A percentile compares a stretch with the other conserved stretches of the same genome.
These are phyloP conservation scores for Aythya baeri DNA, from an alignment of 2,113 vertebrate species.

Conservation along the genomic window DNA sequence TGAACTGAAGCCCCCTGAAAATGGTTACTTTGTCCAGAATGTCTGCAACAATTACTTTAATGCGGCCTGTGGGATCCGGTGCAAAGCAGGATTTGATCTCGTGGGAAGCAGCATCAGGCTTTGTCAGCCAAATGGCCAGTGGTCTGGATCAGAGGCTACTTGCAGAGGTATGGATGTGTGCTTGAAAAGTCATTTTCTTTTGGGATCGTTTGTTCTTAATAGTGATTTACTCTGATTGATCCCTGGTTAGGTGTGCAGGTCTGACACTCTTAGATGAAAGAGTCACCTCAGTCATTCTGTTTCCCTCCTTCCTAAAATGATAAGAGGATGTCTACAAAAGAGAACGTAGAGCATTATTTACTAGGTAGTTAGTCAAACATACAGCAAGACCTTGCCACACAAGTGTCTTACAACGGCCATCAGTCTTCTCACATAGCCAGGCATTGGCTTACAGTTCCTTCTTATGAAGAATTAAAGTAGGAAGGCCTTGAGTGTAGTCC, in stretches of 20 bases:
- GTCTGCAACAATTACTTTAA: constrained; percentile 94
- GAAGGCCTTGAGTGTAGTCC: neutral
- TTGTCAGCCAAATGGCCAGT: constrained; percentile 89
- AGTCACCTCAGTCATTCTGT: neutral
- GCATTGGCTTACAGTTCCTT: neutral
- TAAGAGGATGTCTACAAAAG: neutral
- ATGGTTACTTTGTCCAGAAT: constrained; percentile 94
- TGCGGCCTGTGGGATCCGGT: constrained; percentile 92
- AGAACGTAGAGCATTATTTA: neutral
- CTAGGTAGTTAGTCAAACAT: neutral
- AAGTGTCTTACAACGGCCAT: neutral
- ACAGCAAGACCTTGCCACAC: neutral
- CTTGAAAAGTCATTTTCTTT: neutral
- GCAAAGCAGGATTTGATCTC: constrained; percentile 89
- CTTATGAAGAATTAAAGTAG: neutral
- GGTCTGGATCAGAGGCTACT: constrained; percentile 87
- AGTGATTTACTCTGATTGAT: neutral
- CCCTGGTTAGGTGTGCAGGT: neutral
- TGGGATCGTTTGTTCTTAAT: neutral
- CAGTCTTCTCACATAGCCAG: neutral
- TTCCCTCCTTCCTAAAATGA: neutral
- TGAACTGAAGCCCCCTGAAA: constrained; percentile 86
- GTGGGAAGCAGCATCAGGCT: constrained; percentile 90
- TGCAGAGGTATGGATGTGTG: constrained; percentile 84
- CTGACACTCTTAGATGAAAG: neutral